Conservation (phyloP, 2,797 vertebrate species). For the Hyperoplus lanceolatus region DNA sequence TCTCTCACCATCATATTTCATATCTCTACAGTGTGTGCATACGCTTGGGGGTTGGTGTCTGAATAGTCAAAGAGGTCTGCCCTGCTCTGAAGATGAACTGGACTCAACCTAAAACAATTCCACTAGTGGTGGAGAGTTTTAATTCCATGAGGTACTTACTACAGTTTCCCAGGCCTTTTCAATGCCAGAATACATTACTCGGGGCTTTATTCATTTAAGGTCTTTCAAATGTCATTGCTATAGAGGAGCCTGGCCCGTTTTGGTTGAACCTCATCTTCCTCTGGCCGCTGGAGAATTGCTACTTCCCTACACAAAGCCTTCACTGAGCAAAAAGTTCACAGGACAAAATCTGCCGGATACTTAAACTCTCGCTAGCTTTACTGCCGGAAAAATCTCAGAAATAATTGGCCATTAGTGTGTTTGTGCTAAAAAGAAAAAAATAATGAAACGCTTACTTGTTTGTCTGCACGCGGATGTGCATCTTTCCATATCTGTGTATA, state of each 20-base stretch:
- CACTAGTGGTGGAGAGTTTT: constrained; percentile 22
- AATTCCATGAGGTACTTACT: constrained; percentile 9
- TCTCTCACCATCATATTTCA: background rate
- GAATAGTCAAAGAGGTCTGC: background rate
- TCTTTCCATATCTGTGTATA: constrained; percentile 35
- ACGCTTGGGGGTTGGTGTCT: background rate
- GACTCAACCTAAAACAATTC: constrained; percentile 26
- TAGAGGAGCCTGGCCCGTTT: constrained; percentile 23
- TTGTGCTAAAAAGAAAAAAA: constrained; percentile 38
- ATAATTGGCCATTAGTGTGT: constrained; percentile 80
- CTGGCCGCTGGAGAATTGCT: background rate
- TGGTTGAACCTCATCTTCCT: constrained; percentile 23
- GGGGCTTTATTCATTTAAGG: constrained; percentile 17
- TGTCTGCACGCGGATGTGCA: constrained; percentile 31
- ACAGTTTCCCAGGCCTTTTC: constrained; percentile 14
- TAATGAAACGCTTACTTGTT: constrained; percentile 61
- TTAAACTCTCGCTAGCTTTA: constrained; percentile 14
- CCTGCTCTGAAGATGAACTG: constrained; percentile 20
- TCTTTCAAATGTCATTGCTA: constrained; percentile 35
- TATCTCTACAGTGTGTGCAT: no score
- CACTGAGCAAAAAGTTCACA: constrained; percentile 40
- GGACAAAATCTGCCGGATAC: constrained; percentile 41
- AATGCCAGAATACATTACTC: constrained; percentile 5
- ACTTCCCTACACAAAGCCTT: constrained; percentile 12
- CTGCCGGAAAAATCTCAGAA: constrained; percentile 43